These are phyloP conservation scores for Apis mellifera DNA, from an alignment of 1,140 invertebrate species.

Conservation along the genomic window Amel_HAv3.1 CM009931.2:5272501-5273000, in stretches of 20 bases:
- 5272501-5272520: too few relatives aligned
- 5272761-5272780: too few relatives aligned
- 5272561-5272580: background rate
- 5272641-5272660: background rate
- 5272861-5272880: background rate
- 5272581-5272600: background rate
- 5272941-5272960: conserved; percentile 13
- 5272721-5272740: background rate
- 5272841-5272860: background rate
- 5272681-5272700: background rate
- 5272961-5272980: background rate
- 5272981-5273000: conserved; percentile 24
- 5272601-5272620: background rate
- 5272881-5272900: background rate
- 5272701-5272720: background rate
- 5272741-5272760: background rate
- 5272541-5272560: background rate
- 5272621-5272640: background rate
- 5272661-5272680: background rate
- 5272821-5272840: background rate
- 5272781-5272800: too few relatives aligned
- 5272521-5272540: too few relatives aligned
- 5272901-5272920: background rate
- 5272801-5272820: background rate
- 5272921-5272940: background rate